These are phyloP conservation scores for Matsumurasca onukii DNA, from an alignment of 1,140 invertebrate species.

Conservation along the genomic window DNA sequence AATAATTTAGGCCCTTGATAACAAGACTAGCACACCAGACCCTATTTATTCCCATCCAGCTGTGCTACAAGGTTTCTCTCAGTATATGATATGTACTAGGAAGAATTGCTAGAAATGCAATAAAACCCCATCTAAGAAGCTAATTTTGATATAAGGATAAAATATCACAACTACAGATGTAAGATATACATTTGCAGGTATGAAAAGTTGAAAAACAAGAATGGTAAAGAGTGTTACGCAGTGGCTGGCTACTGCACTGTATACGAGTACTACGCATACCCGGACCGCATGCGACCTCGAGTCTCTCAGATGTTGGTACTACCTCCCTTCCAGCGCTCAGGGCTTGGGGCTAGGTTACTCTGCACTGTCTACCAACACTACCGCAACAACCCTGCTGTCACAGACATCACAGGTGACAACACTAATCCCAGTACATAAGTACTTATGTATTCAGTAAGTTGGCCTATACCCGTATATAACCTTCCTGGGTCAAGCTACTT, in stretches of 20 bases:
- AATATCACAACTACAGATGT: no score
- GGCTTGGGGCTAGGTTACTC: constrained; percentile 76
- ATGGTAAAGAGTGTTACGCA: constrained; percentile 66
- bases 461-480: background rate
- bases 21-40: no score
- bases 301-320: constrained; percentile 90
- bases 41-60: no score
- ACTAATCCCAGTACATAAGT: no score
- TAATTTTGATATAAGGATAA: no score
- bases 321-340: constrained; percentile 84
- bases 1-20: no score
- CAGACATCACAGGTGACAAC: constrained; percentile 88
- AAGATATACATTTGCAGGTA: constrained; percentile 57
- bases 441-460: background rate
- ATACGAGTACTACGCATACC: constrained; percentile 95
- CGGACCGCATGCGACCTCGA: constrained; percentile 78
- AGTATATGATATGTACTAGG: no score
- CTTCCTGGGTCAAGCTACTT: background rate
- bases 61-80: no score
- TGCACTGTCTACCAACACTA: constrained; percentile 79
- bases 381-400: constrained; percentile 63
- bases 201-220: constrained; percentile 71
- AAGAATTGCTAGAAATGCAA: no score
- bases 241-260: constrained; percentile 87
- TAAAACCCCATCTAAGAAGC: no score